Percentiles rank a stretch among this genome's conserved stretches.
Conservation (phyloP, 2,888 invertebrate genomes). For the Teinopalpus imperialis region DNA sequence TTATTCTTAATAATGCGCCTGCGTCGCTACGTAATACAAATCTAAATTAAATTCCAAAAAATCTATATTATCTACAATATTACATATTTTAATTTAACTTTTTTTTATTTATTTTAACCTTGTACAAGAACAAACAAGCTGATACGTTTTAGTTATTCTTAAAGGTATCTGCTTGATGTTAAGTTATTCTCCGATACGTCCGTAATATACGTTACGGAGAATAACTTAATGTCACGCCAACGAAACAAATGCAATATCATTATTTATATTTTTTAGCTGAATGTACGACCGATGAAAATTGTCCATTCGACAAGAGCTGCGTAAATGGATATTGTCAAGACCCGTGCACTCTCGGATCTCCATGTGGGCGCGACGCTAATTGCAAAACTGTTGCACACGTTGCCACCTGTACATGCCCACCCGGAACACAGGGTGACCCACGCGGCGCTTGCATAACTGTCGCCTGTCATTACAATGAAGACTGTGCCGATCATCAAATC, state of each 20-base stretch:
- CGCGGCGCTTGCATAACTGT: constrained; percentile 90
- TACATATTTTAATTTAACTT: no score
- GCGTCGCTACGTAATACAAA: no score
- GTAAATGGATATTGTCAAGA: constrained; percentile 90
- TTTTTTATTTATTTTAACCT: no score
- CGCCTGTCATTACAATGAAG: constrained; percentile 93
- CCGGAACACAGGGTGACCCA: constrained; percentile 93
- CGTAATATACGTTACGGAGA: no score
- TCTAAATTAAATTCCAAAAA: no score
- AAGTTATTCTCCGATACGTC: no score
- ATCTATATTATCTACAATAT: no score
- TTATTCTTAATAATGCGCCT: no score
- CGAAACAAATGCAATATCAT: neutral
- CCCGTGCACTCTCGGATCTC: constrained; percentile 86
- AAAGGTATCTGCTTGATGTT: no score
- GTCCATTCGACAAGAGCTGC: constrained; percentile 92
- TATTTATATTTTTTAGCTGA: constrained; percentile 82
- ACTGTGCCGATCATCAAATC: constrained; percentile 91
- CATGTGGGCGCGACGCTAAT: constrained; percentile 90
- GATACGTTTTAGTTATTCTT: no score
- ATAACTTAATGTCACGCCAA: no score
- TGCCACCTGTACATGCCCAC: constrained; percentile 91
- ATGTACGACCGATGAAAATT: constrained; percentile 89
- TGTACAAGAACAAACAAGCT: no score
- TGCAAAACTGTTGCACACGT: constrained; percentile 89